Conservation (phyloP, 2,113 vertebrate genomes). For the Charadrius vociferus region DNA sequence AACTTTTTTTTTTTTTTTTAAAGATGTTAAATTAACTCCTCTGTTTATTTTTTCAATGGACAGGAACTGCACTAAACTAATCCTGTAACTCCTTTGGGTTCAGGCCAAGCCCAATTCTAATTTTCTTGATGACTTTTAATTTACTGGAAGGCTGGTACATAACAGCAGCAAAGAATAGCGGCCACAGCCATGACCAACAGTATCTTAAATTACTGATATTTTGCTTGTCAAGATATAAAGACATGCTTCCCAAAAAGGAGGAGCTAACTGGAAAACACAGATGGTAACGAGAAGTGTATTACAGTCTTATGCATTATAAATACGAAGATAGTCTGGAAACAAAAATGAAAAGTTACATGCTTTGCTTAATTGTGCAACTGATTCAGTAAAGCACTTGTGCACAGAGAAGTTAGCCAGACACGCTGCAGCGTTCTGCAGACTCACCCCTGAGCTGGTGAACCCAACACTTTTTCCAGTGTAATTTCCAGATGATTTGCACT, state of each 20-base stretch:
- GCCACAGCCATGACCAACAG: background rate
- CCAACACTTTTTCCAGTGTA: background rate
- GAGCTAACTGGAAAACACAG: background rate
- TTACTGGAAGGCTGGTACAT: background rate
- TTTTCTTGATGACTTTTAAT: background rate
- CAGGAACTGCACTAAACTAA: background rate
- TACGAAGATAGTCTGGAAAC: background rate
- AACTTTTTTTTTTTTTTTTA: background rate
- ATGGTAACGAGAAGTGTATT: background rate
- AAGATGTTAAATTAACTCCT: background rate
- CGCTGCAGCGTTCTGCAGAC: background rate
- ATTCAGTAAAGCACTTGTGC: background rate
- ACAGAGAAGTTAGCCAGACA: accelerated
- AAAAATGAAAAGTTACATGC: background rate
- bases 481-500: background rate
- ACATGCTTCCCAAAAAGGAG: background rate
- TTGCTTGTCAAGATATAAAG: background rate
- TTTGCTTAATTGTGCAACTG: background rate
- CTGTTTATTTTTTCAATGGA: background rate
- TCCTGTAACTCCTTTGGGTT: background rate
- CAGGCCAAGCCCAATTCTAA: background rate
- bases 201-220: background rate
- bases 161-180: background rate
- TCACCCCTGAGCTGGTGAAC: background rate
- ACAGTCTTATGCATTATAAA: background rate